These are phyloP conservation scores for Coelopa pilipes DNA, from an alignment of 2,888 invertebrate species.

Conservation along the genomic window DNA sequence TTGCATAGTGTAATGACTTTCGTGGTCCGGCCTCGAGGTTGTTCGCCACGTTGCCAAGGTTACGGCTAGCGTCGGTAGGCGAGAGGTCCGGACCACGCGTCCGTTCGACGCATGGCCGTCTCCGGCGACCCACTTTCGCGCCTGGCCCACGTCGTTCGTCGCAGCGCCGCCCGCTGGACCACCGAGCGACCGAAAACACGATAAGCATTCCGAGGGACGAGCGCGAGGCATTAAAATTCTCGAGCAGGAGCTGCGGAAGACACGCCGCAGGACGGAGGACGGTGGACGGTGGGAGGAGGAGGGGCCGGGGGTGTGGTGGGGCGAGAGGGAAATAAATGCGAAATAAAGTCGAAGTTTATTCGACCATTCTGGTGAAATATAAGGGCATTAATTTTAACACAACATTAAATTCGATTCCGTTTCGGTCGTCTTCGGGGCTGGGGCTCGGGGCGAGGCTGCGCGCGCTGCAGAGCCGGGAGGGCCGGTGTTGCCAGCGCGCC, in stretches of 20 bases:
- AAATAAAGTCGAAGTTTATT: slow-evolving; percentile 53
- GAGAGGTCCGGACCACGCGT: too few species aligned
- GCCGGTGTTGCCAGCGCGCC: neutral
- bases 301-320: too few species aligned
- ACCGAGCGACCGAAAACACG: too few species aligned
- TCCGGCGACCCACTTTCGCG: too few species aligned
- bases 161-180: too few species aligned
- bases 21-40: too few species aligned
- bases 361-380: slow-evolving; percentile 63
- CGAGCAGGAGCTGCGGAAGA: neutral
- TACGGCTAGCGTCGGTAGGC: too few species aligned
- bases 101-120: too few species aligned
- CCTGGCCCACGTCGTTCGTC: too few species aligned
- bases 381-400: slow-evolving; percentile 63
- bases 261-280: neutral
- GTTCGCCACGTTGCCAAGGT: too few species aligned
- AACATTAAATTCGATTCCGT: slow-evolving; percentile 53
- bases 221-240: slow-evolving; percentile 17
- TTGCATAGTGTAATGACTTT: too few species aligned
- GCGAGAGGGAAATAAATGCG: slow-evolving; percentile 48
- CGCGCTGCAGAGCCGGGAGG: slow-evolving; percentile 18
- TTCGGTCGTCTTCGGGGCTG: slow-evolving; percentile 29
- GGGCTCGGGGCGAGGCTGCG: neutral
- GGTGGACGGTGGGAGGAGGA: too few species aligned
- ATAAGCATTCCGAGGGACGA: neutral